A percentile compares a stretch with the other conserved stretches of the same genome.
Conservation (phyloP, 1,140 invertebrate species). For the Solenopsis fugax region DNA sequence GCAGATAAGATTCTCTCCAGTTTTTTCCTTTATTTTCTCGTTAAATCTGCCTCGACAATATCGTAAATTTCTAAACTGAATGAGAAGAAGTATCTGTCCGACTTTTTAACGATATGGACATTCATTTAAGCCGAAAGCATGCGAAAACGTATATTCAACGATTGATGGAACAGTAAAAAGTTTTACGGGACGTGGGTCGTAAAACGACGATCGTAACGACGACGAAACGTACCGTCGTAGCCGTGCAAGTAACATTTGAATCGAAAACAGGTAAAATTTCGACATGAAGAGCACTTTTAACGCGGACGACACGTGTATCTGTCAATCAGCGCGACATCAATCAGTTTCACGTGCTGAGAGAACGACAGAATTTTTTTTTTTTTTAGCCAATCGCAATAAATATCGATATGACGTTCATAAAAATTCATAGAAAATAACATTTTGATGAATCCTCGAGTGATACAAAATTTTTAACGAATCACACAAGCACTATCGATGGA, state of each 20-base stretch:
- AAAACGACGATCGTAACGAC: slow-evolving; percentile 30
- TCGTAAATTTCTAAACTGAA: neutral
- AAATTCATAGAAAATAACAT: slow-evolving; percentile 28
- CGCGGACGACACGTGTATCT: slow-evolving; percentile 13
- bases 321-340: slow-evolving; percentile 35
- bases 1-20: neutral
- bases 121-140: slow-evolving; percentile 5
- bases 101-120: slow-evolving; percentile 32
- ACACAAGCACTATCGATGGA: neutral
- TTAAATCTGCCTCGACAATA: neutral
- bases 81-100: neutral
- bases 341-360: slow-evolving; percentile 1
- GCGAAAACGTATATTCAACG: slow-evolving; percentile 13
- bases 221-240: neutral
- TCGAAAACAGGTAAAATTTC: slow-evolving; percentile 36
- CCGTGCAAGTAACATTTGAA: slow-evolving; percentile 27
- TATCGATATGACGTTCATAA: slow-evolving; percentile 21
- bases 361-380: neutral
- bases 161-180: slow-evolving; percentile 52
- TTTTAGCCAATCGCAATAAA: slow-evolving; percentile 24
- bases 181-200: slow-evolving; percentile 29
- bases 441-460: neutral
- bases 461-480: neutral
- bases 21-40: neutral
- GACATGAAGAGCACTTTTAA: slow-evolving; percentile 26